phyloP scores from a whole-genome alignment of 30 jellyfish, hydroid and myxozoan species.

The Turritopsis dohrnii region DNA sequence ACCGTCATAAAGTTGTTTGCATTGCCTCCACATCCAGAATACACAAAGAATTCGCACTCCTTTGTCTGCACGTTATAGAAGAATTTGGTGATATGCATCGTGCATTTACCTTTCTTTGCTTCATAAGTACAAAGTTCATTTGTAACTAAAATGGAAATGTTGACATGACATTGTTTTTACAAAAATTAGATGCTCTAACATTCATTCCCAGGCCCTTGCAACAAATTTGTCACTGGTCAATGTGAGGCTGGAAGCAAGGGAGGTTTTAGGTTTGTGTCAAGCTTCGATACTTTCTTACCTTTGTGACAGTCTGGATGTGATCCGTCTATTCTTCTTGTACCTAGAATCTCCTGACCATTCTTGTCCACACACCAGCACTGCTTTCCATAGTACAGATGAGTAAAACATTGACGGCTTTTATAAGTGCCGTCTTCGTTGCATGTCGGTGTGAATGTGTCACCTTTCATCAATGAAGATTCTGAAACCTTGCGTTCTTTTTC shows the following conservation, averaged over 20 bases:
- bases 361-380: constrained; percentile 99
- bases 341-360: constrained; percentile 90
- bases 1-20: constrained; percentile 91
- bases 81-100: constrained; percentile 77
- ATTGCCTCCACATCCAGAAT: constrained; percentile 98
- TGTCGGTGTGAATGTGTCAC: constrained; percentile 83
- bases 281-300: constrained; percentile 68
- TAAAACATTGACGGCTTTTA: constrained; percentile 87
- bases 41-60: constrained; percentile 84
- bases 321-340: constrained; percentile 95
- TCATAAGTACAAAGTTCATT: constrained; percentile 70
- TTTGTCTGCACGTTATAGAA: constrained; percentile 79
- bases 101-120: constrained; percentile 66
- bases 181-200: too few species aligned
- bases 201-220: too few species aligned
- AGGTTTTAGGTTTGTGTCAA: too few species aligned
- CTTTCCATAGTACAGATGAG: constrained; percentile 88
- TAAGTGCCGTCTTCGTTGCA: constrained; percentile 94
- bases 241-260: too few species aligned
- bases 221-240: too few species aligned
- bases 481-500: constrained; percentile 76
- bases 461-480: constrained; percentile 61
- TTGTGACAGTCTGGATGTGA: constrained; percentile 94
- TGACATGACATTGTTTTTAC: too few species aligned
- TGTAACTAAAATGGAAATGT: constrained; percentile 60